Evolutionary conservation across 2,888 invertebrate genomes (phyloP), one percentile per base, ranked within the genome.

Genomic region (Mythimna albipuncta): DNA sequence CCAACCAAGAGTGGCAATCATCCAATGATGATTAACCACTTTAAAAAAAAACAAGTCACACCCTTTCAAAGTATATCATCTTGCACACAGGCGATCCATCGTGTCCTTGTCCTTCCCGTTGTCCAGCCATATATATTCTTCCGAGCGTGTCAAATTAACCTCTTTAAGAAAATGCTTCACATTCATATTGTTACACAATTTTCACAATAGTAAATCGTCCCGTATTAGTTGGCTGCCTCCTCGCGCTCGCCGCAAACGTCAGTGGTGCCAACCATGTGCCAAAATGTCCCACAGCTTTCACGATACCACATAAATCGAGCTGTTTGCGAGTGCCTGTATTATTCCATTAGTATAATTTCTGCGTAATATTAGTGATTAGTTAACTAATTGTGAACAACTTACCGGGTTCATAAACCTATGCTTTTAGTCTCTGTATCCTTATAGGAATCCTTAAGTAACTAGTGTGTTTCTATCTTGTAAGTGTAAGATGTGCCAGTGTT

Each of bases 281-380:
- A 61, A 57, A 64, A 67, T 62, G 59, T 77, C 59, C 71, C 72
- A 64, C 61, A 81, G 77, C 44, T 77, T 69, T 75, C 81, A 59
- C 63, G 50, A 64, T 59, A 61, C 64, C 50, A 59, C 64, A 76
- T 77, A 69, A 76, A 77, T 77, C 69, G 77, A 52, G 69, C 21
- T 77, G 76, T 77, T 77, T 77, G 76, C 62, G 76, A 77, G 55
- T 38, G 44, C 38, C 52, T 63, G 38, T 67, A 44, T 55, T 67
- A 57, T 58, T 79, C 21, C 69, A 77, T 77, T 76, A 69, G 32
- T 64, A 68, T 77, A 55, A 68, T 77, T 61, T 61, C 19, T 47
- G 52, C 11, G 11, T 47, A 47, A 41, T 59, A 66, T 55, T 67
- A 76, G 50, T 80, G 38, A 74, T 44, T 52, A 35, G 75, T 35